Evolutionary conservation across 1,140 invertebrate species (phyloP).

Genomic region (Bradysia coprophila): DNA sequence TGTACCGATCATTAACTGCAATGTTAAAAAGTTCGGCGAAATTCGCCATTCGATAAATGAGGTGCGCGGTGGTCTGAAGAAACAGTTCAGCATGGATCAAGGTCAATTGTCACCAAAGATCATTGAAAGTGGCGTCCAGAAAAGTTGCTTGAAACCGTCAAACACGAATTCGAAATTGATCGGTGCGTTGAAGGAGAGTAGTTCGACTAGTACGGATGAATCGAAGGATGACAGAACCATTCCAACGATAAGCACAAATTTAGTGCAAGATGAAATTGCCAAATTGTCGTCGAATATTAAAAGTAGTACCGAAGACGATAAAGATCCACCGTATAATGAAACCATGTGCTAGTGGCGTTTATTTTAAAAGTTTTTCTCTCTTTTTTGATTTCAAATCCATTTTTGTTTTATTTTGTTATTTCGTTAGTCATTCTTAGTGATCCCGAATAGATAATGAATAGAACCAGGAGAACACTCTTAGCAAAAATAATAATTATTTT

Average conservation of each 20-base stretch:
- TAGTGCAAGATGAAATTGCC: conserved; percentile 23
- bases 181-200: conserved; percentile 19
- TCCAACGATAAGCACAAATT: conserved; percentile 21
- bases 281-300: conserved; percentile 24
- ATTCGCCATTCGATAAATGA: conserved; percentile 4
- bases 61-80: conserved; percentile 14
- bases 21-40: conserved; percentile 19
- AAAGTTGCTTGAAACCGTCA: conserved; percentile 19
- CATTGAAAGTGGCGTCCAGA: not conserved
- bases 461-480: too few species aligned
- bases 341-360: conserved; percentile 18
- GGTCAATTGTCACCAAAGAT: conserved; percentile 11
- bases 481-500: too few species aligned
- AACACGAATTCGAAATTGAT: conserved; percentile 15
- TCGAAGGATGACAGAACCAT: conserved; percentile 10
- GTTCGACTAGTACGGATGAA: not conserved
- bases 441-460: too few species aligned
- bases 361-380: not conserved
- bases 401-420: too few species aligned
- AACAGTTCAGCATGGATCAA: conserved; percentile 25
- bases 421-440: too few species aligned
- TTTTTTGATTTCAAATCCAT: too few species aligned
- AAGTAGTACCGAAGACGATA: conserved; percentile 23
- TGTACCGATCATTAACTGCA: conserved; percentile 5
- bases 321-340: conserved; percentile 24